A percentile compares a stretch with the other conserved stretches of the same genome.
Evolutionary conservation across 2,113 vertebrate species (phyloP).

Genomic region (Todiramphus saurophagus): DNA sequence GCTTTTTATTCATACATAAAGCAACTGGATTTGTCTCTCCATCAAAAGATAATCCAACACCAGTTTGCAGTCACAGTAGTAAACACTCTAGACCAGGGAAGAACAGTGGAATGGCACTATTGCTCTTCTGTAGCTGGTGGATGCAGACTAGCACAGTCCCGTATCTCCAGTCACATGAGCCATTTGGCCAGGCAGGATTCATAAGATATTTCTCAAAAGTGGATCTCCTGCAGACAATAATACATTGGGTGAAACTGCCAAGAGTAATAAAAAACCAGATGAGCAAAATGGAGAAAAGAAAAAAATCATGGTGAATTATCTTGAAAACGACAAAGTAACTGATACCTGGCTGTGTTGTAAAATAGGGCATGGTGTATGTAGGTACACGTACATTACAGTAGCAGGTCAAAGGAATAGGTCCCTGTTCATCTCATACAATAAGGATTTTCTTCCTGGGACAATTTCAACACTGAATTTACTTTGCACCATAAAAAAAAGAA

Average conservation of each 20-base stretch:
- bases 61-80: not conserved
- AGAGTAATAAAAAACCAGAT: not conserved
- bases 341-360: not conserved
- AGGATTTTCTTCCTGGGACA: not conserved
- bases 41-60: not conserved
- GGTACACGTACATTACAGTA: not conserved
- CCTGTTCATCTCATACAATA: not conserved
- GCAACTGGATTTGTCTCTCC: not conserved
- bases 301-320: not conserved
- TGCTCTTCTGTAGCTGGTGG: not conserved
- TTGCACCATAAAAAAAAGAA: not conserved
- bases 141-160: not conserved
- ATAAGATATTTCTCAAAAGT: not conserved
- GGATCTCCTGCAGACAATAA: not conserved
- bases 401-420: not conserved
- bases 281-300: not conserved
- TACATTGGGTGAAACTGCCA: not conserved
- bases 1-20: not conserved
- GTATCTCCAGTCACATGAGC: not conserved
- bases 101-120: not conserved
- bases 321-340: not conserved
- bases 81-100: not conserved
- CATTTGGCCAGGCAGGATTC: not conserved
- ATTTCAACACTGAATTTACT: not conserved
- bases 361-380: not conserved